phyloP scores from a whole-genome alignment of 2,888 invertebrate species.

The Ferdinandea cuprea region DNA sequence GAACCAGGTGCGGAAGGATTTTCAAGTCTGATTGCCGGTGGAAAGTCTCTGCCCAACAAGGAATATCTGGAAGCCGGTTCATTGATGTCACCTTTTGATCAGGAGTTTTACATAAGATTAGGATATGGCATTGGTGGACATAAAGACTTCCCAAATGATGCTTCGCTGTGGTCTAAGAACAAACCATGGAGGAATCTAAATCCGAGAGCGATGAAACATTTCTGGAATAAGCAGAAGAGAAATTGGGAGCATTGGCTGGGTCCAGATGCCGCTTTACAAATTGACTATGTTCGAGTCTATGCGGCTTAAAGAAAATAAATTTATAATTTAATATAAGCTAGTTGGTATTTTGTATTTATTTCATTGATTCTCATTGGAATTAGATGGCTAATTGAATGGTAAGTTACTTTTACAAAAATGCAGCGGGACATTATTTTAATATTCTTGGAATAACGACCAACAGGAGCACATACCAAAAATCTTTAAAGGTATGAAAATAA shows the following conservation, averaged over 20 bases:
- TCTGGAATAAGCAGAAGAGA: slow-evolving; percentile 86
- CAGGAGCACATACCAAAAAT: no score
- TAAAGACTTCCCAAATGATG: slow-evolving; percentile 87
- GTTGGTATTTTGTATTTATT: no score
- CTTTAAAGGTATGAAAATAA: no score
- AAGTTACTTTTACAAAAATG: no score
- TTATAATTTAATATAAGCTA: no score
- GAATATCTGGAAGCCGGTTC: slow-evolving; percentile 77
- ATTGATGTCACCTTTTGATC: slow-evolving; percentile 89
- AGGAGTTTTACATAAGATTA: slow-evolving; percentile 89
- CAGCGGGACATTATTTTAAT: no score
- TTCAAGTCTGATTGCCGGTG: slow-evolving; percentile 75
- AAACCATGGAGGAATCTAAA: slow-evolving; percentile 91
- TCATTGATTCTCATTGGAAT: no score
- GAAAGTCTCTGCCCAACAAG: slow-evolving; percentile 81
- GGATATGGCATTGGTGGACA: slow-evolving; percentile 91
- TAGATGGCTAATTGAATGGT: no score
- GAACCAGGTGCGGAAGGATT: slow-evolving; percentile 76
- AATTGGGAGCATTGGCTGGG: slow-evolving; percentile 82
- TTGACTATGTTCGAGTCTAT: slow-evolving; percentile 81
- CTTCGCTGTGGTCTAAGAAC: slow-evolving; percentile 63
- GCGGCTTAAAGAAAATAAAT: slow-evolving; percentile 68
- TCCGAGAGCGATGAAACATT: slow-evolving; percentile 87
- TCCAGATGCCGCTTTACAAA: slow-evolving; percentile 83
- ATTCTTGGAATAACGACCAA: no score